These are phyloP conservation scores for Saccostrea glomerata DNA, from an alignment of 1,140 invertebrate genomes.

Conservation along the genomic window DNA sequence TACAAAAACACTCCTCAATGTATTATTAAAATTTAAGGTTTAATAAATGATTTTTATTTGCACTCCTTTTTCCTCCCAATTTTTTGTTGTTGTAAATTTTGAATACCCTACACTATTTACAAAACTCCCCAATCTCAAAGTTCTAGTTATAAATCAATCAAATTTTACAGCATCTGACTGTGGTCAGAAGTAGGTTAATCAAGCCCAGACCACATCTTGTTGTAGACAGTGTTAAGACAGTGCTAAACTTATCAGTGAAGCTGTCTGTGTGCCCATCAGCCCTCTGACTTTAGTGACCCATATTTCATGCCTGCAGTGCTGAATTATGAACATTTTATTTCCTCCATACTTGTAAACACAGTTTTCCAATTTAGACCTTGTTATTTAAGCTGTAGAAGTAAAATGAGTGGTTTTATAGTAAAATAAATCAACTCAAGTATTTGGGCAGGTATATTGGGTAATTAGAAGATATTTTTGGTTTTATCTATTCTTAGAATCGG, in stretches of 20 bases:
- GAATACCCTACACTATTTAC: too few relatives aligned
- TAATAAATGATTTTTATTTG: too few relatives aligned
- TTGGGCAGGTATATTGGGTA: slow-evolving; percentile 13
- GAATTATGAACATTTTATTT: slow-evolving; percentile 20
- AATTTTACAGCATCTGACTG: too few relatives aligned
- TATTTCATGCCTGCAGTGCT: slow-evolving; percentile 11
- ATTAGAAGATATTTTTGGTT: neutral
- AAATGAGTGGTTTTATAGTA: slow-evolving; percentile 3
- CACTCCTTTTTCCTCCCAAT: too few relatives aligned
- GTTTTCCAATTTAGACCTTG: neutral
- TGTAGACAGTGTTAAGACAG: neutral
- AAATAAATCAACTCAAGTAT: slow-evolving; percentile 11
- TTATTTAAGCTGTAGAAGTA: slow-evolving; percentile 3
- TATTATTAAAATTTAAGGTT: too few relatives aligned
- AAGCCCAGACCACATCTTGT: neutral
- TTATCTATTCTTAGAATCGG: slow-evolving; percentile 26
- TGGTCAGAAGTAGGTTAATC: slow-evolving; percentile 1
- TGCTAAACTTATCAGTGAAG: neutral
- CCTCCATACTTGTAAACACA: slow-evolving; percentile 1
- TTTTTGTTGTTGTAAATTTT: too few relatives aligned
- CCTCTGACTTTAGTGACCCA: neutral
- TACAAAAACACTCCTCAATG: too few relatives aligned
- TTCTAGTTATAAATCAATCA: too few relatives aligned
- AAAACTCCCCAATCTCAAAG: too few relatives aligned
- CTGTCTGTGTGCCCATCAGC: neutral